Evolutionary conservation across 2,797 vertebrate species (phyloP).

Genomic region (Myoxocephalus aenaeus): DNA sequence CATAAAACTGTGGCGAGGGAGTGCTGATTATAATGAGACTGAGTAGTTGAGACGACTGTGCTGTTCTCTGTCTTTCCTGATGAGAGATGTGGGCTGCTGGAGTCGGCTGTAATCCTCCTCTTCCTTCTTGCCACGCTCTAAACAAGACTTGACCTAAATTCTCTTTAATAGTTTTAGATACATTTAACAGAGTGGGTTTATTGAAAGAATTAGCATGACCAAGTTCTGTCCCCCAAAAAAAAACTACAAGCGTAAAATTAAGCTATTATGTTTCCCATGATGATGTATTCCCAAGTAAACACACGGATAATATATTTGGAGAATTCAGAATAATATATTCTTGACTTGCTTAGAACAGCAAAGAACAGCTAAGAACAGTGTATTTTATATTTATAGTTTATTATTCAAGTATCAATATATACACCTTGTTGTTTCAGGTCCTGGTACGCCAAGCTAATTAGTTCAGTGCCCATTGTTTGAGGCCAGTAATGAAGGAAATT

Average conservation of each 20-base stretch:
- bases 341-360: neutral
- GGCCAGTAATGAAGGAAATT: neutral
- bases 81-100: conserved; percentile 58
- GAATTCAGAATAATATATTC: neutral
- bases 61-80: conserved; percentile 14
- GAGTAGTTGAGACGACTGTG: conserved; percentile 47
- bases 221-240: neutral
- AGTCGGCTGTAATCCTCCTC: conserved; percentile 58
- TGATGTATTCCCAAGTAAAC: neutral
- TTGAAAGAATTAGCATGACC: conserved; percentile 12
- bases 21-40: conserved; percentile 43
- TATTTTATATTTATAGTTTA: neutral
- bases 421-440: neutral
- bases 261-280: neutral
- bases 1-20: conserved; percentile 20
- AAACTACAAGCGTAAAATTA: conserved; percentile 11
- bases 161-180: conserved; percentile 42
- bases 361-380: neutral
- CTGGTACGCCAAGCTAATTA: neutral
- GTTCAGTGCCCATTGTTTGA: neutral
- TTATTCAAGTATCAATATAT: neutral
- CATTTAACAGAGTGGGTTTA: conserved; percentile 29
- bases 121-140: conserved; percentile 41
- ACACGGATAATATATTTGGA: neutral
- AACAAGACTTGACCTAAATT: conserved; percentile 65